Evolutionary conservation across 2,888 invertebrate genomes (phyloP).

Genomic region (Agapetus fuscipes): DNA sequence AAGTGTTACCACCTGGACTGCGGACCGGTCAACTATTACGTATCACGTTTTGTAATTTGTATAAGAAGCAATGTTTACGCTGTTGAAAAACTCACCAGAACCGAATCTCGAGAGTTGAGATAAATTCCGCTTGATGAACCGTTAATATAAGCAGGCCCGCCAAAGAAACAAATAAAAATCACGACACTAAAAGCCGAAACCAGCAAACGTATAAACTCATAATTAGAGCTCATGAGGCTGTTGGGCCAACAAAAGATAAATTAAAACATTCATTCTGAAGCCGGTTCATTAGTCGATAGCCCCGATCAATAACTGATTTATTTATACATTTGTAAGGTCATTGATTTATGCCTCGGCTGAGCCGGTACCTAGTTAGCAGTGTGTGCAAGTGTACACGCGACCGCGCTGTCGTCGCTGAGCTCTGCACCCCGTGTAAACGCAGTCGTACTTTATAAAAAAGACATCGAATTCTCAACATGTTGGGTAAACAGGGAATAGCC

Average conservation of each 20-base stretch:
- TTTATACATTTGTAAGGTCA: constrained; percentile 20
- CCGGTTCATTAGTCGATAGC: constrained; percentile 21
- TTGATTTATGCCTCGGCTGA: constrained; percentile 19
- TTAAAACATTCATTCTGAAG: constrained; percentile 22
- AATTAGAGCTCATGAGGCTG: constrained; percentile 19
- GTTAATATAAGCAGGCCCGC: constrained; percentile 8
- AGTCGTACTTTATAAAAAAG: no score
- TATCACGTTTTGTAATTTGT: no score
- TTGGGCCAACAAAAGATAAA: constrained; percentile 22
- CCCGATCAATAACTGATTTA: constrained; percentile 22
- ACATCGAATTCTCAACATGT: no score
- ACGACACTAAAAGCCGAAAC: constrained; percentile 7
- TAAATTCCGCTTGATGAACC: constrained; percentile 10
- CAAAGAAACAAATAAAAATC: constrained; percentile 10
- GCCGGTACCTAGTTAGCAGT: no score
- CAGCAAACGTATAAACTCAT: constrained; percentile 13
- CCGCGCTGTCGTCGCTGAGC: constrained; percentile 19
- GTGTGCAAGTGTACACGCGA: constrained; percentile 21
- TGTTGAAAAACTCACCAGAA: no score
- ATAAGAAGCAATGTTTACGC: no score
- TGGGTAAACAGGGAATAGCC: no score
- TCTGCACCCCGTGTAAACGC: no score
- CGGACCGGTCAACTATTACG: no score
- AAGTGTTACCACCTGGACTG: no score
- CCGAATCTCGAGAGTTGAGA: no score